Conservation (phyloP, 2,113 vertebrate genomes). For the Heloderma charlesbogerti region DNA sequence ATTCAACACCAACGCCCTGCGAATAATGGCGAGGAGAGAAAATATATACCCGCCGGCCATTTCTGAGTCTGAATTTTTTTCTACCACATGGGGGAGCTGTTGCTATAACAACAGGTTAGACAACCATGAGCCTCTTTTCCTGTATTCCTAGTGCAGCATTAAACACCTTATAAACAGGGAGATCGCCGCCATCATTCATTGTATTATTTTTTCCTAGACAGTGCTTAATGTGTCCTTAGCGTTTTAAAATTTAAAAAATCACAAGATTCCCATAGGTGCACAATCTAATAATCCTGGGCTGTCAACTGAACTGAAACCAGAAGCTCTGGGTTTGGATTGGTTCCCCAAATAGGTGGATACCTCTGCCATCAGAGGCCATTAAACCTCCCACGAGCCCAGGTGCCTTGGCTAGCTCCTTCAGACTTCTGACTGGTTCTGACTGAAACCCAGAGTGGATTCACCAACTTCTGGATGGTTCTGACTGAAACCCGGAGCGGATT, state of each 20-base stretch:
- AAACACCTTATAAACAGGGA: neutral
- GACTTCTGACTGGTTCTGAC: no score
- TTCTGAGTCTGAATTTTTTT: neutral
- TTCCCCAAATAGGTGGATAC: neutral
- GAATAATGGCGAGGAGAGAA: no score
- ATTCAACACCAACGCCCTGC: neutral
- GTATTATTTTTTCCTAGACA: neutral
- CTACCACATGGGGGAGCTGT: neutral
- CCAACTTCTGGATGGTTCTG: no score
- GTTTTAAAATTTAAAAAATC: neutral
- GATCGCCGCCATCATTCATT: no score
- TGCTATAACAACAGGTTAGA: neutral
- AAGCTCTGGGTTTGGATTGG: neutral
- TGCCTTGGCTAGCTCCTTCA: neutral
- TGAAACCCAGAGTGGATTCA: no score
- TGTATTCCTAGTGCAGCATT: neutral
- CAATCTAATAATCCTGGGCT: neutral
- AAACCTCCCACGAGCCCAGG: neutral
- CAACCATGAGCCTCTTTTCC: neutral
- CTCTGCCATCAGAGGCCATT: neutral
- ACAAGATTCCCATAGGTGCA: neutral
- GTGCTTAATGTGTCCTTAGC: neutral
- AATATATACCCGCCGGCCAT: accelerated
- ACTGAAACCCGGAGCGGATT: no score
- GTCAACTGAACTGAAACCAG: neutral